Percentiles rank a stretch among this genome's conserved stretches.
Evolutionary conservation across 2,797 vertebrate species (phyloP).

Genomic region (Remorina albescens): DNA sequence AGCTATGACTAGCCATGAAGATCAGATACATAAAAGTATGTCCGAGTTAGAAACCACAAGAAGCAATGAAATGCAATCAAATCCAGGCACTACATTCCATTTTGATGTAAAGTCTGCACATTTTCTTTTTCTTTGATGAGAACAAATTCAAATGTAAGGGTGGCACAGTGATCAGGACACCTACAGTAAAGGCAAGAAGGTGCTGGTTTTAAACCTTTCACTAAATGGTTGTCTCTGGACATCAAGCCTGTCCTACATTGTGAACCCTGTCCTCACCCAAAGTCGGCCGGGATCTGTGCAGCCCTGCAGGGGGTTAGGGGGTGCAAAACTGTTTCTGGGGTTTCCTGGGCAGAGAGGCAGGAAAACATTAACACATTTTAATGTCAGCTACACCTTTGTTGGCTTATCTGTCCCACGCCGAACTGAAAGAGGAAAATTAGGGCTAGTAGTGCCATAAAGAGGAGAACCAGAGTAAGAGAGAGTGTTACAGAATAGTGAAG

Average conservation of each 20-base stretch:
- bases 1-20: slow-evolving; percentile 17
- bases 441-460: background rate
- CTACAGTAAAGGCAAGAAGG: too few relatives aligned
- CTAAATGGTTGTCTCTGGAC: too few relatives aligned
- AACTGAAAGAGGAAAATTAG: slow-evolving; percentile 7
- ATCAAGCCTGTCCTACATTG: too few relatives aligned
- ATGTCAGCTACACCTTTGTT: too few relatives aligned
- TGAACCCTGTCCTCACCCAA: too few relatives aligned
- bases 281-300: too few relatives aligned
- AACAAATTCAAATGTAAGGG: slow-evolving; percentile 1
- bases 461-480: background rate
- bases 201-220: too few relatives aligned
- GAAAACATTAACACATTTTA: too few relatives aligned
- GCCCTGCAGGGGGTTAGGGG: too few relatives aligned
- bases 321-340: slow-evolving; percentile 4
- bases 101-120: background rate
- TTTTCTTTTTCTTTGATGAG: background rate
- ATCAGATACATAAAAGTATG: slow-evolving; percentile 11
- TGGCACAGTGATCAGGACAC: too few relatives aligned
- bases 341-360: slow-evolving; percentile 13
- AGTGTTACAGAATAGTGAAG: background rate
- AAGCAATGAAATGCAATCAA: background rate
- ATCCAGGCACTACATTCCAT: background rate
- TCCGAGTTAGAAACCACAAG: background rate
- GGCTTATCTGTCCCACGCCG: slow-evolving; percentile 1